A percentile compares a stretch with the other conserved stretches of the same genome.
phyloP scores from a whole-genome alignment of 2,888 invertebrate genomes.

The Lepidonotus clava region DNA sequence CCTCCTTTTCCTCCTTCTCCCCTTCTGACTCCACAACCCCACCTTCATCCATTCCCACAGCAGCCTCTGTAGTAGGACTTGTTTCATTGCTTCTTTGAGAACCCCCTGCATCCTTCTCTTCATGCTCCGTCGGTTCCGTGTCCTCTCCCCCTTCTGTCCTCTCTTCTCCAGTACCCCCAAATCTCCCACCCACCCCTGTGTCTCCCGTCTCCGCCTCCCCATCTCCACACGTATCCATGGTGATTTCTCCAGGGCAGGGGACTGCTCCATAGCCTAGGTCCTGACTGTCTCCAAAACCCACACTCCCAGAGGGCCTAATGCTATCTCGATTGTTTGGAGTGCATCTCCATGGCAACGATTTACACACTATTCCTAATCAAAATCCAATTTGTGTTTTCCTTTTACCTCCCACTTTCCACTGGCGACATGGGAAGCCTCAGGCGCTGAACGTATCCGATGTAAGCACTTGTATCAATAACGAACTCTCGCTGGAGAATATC shows the following conservation, averaged over 20 bases:
- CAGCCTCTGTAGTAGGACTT: too few relatives aligned
- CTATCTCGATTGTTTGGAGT: background rate
- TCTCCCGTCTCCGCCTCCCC: background rate
- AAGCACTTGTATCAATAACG: background rate
- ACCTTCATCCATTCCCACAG: too few relatives aligned
- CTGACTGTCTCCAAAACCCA: background rate
- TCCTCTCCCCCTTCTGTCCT: background rate
- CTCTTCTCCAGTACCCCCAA: background rate
- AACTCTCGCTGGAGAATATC: background rate
- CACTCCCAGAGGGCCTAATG: background rate
- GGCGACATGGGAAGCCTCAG: too few relatives aligned
- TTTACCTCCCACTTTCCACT: too few relatives aligned
- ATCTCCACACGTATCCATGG: slow-evolving; percentile 26
- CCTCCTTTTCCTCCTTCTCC: too few relatives aligned
- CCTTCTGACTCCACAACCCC: too few relatives aligned
- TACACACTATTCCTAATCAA: background rate
- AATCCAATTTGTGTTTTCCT: too few relatives aligned
- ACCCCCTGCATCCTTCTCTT: background rate
- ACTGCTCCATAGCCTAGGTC: slow-evolving; percentile 34
- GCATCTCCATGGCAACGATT: background rate
- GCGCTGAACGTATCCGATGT: too few relatives aligned
- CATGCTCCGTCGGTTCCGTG: background rate
- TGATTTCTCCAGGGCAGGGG: slow-evolving; percentile 35
- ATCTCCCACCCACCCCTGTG: background rate
- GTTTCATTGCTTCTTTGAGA: too few relatives aligned